Evolutionary conservation across 2,113 vertebrate genomes (phyloP).

Genomic region (Zosterops hypoxanthus): DNA sequence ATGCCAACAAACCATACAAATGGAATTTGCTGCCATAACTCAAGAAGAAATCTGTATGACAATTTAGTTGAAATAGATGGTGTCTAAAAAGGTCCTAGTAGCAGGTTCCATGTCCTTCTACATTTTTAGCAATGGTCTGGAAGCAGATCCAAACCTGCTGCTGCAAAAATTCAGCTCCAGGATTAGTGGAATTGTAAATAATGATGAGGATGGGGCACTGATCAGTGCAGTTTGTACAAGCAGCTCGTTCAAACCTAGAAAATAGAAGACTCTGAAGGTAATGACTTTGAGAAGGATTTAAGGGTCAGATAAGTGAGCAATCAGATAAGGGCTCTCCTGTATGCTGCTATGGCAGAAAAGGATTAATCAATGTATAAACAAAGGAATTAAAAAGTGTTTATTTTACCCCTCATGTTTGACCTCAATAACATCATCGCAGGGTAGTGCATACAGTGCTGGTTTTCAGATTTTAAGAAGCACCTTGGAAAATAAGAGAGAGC

Average conservation of each 20-base stretch:
- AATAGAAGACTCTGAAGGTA: neutral
- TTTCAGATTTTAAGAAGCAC: neutral
- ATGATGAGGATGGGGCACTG: neutral
- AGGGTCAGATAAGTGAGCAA: neutral
- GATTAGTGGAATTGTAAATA: neutral
- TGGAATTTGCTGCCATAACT: neutral
- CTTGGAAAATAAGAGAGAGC: neutral
- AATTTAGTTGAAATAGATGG: neutral
- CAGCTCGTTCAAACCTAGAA: neutral
- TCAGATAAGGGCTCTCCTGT: neutral
- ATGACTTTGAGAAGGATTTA: neutral
- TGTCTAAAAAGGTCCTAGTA: neutral
- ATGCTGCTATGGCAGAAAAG: neutral
- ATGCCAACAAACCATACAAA: neutral
- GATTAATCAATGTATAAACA: constrained; percentile 2
- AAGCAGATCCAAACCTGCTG: neutral
- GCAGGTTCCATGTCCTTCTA: neutral
- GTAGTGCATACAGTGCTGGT: neutral
- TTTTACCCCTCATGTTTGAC: neutral
- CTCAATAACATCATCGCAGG: neutral
- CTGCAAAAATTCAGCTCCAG: neutral
- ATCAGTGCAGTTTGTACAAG: neutral
- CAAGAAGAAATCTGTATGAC: neutral
- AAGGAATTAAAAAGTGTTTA: neutral
- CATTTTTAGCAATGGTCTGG: neutral